Evolutionary conservation across 2,113 vertebrate species (phyloP).

Genomic region (Mirza zaza): DNA sequence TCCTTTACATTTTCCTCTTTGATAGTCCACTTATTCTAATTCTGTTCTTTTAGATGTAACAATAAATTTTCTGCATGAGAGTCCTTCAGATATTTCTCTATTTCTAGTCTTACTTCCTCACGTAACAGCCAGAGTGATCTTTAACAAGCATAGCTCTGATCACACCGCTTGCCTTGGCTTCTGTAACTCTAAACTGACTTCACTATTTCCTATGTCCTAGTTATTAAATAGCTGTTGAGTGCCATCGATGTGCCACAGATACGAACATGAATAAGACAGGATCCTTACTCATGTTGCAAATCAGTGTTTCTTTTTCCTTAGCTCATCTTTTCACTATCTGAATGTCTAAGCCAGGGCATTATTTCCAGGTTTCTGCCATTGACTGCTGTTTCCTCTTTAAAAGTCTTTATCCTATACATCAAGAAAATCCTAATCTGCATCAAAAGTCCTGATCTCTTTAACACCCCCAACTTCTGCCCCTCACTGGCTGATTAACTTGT

Average conservation of each 20-base stretch:
- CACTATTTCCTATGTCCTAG: neutral
- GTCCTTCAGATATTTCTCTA: neutral
- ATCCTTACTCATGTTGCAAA: neutral
- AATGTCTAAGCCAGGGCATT: neutral
- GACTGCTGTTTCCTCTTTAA: neutral
- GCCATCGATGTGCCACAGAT: neutral
- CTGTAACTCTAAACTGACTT: neutral
- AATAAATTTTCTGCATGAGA: neutral
- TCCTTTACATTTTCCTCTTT: constrained; percentile 7
- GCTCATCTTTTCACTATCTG: neutral
- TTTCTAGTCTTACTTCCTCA: neutral
- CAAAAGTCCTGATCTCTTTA: neutral
- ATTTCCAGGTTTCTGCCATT: neutral
- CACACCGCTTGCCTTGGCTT: neutral
- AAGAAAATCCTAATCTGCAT: neutral
- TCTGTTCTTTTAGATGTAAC: constrained; percentile 23
- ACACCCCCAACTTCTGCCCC: neutral
- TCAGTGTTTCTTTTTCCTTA: neutral
- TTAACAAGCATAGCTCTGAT: neutral
- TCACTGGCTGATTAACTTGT: neutral
- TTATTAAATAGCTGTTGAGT: neutral
- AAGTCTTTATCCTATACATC: neutral
- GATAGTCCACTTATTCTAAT: neutral
- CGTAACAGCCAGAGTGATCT: neutral
- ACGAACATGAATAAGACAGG: neutral